Evolutionary conservation across 2,113 vertebrate species (phyloP), one percentile per base, ranked within the genome.

Genomic region (Spea bombifrons): DNA sequence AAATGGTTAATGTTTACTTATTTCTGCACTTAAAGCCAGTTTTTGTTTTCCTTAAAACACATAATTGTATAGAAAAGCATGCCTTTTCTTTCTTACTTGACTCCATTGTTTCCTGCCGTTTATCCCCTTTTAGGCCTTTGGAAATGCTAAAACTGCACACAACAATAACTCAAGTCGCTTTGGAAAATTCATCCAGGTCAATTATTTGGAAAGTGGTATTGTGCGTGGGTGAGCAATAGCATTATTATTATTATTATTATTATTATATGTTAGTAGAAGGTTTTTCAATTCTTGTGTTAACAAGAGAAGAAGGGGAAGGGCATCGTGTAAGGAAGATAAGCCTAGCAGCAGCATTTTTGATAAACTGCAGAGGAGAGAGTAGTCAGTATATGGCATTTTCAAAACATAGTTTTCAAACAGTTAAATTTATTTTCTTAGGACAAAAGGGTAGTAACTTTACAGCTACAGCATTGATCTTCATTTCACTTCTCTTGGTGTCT

Each of bases 91-190:
- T 67, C 9, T 67, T 10, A 5, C n/a, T 30, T 64, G 30, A 64
- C 61, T 2, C 46, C n/a, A n/a, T n/a, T 48, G 8, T 48, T 69
- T 47, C 82, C 71, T 81, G 30, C 61, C 81, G 43, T 69, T 53
- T 88, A 76, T 83, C 30, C 30, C 30, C 15, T 83, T 82, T 3
- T 81, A 93, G 93, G 94, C 97, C 7, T 99, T 99, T 74, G 97
- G 97, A 76, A 99, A 99, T 1, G 95, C 97, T 12, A 96, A 93
- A 87, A 99, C 96, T 0, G 89, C 93, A 8, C 91, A 96, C 84
- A 99, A 99, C 89, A 94, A 97, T 87, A 99, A 99, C 88, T 99
- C 96, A 75, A 99, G 97, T 77, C 95, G 97, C 67, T 99, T 99
- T 47, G 96, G 97, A 75, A 99, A 98, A 83, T 99, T 99, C 81